Evolutionary conservation across 2,113 vertebrate species (phyloP).

Genomic region (Climacteris rufus): DNA sequence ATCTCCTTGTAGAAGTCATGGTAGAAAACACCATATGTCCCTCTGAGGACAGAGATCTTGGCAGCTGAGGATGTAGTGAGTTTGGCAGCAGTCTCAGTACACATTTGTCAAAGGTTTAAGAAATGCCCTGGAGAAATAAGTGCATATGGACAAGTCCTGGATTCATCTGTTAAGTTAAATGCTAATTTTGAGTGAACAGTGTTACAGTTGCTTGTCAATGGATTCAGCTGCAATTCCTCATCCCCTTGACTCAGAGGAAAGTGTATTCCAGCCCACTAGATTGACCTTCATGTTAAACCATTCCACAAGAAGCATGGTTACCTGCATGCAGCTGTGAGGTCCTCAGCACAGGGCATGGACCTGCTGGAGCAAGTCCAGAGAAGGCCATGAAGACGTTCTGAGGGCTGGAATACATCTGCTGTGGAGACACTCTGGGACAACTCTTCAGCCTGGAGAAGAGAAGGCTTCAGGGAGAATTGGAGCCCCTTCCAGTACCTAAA

Average conservation of each 20-base stretch:
- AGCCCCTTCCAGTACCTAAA: background rate
- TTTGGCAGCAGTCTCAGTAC: background rate
- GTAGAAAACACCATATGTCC: background rate
- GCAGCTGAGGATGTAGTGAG: background rate
- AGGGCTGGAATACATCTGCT: background rate
- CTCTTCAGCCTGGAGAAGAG: background rate
- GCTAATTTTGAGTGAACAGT: background rate
- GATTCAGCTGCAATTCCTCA: background rate
- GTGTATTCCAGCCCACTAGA: background rate
- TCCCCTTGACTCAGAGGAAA: background rate
- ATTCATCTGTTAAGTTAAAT: background rate
- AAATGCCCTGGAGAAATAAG: background rate
- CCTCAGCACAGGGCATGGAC: background rate
- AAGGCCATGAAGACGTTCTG: background rate
- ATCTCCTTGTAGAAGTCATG: background rate
- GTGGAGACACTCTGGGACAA: background rate
- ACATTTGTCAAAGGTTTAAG: background rate
- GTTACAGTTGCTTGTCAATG: background rate
- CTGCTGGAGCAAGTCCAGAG: background rate
- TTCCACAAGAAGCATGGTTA: background rate
- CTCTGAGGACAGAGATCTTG: background rate
- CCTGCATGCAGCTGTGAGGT: background rate
- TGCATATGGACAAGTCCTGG: background rate
- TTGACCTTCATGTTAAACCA: fast-evolving
- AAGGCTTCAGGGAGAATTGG: background rate